phyloP scores from a whole-genome alignment of 2,888 invertebrate species.

The Lasioglossum calceatum region DNA sequence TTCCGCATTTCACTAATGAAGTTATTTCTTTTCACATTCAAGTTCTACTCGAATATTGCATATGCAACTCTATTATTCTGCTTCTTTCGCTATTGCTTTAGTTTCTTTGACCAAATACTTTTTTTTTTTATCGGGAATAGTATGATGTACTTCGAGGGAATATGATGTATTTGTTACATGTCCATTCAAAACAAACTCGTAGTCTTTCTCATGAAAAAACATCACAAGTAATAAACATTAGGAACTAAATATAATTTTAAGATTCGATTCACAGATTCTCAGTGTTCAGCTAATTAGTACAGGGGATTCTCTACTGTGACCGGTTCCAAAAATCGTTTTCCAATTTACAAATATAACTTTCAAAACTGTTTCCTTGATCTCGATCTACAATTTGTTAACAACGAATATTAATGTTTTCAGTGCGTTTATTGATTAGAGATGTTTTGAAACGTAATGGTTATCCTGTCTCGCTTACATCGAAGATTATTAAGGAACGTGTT shows the following conservation, averaged over 20 bases:
- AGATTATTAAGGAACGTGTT: too few relatives aligned
- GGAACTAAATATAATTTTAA: not conserved
- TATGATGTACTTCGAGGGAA: too few relatives aligned
- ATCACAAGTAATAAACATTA: not conserved
- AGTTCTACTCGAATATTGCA: not conserved
- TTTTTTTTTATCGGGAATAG: not conserved
- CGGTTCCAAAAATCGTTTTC: not conserved
- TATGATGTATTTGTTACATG: constrained; percentile 1
- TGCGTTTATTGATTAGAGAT: too few relatives aligned
- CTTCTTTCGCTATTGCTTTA: constrained; percentile 9
- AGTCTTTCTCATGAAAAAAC: not conserved
- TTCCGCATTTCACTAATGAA: not conserved
- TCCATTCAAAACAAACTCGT: not conserved
- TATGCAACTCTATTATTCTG: not conserved
- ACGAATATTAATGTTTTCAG: too few relatives aligned
- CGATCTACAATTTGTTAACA: too few relatives aligned
- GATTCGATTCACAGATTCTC: not conserved
- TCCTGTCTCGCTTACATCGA: too few relatives aligned
- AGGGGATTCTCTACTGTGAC: not conserved
- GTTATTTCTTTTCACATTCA: not conserved
- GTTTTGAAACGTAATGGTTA: too few relatives aligned
- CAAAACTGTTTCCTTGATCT: not conserved
- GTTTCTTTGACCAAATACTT: constrained; percentile 12
- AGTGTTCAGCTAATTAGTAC: not conserved
- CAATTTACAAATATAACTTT: not conserved